Evolutionary conservation across 2,113 vertebrate genomes (phyloP).

Genomic region (Empidonax traillii): DNA sequence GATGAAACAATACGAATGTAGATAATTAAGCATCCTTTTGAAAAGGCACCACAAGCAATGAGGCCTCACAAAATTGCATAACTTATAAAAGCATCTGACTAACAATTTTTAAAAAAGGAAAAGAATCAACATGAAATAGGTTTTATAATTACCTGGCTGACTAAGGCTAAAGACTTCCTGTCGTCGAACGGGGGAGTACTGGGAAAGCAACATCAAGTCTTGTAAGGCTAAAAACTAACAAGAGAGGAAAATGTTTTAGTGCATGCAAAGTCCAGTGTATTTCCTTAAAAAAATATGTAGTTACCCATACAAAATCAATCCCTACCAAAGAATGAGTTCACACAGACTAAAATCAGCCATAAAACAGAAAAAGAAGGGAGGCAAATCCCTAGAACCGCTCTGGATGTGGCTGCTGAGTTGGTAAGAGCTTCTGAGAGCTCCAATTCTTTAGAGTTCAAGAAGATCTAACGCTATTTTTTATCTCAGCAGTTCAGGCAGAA

Average conservation of each 20-base stretch:
- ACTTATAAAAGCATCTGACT: background rate
- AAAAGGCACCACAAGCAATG: background rate
- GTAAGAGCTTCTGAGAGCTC: background rate
- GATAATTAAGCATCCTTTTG: background rate
- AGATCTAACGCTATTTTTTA: background rate
- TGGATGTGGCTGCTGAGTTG: background rate
- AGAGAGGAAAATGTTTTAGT: background rate
- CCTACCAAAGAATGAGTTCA: background rate
- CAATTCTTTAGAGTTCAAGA: background rate
- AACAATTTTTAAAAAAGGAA: background rate
- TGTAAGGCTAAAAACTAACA: conserved; percentile 92
- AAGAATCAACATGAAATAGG: background rate
- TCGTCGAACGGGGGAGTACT: conserved; percentile 87
- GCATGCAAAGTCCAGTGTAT: background rate
- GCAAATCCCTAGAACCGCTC: background rate
- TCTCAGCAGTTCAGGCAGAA: background rate
- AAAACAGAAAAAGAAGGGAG: background rate
- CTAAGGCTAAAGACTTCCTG: conserved; percentile 94
- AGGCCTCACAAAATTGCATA: background rate
- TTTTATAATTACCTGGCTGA: conserved; percentile 86
- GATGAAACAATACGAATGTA: background rate
- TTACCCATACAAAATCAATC: background rate
- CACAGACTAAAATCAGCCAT: background rate
- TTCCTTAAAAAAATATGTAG: background rate
- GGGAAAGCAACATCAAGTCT: conserved; percentile 91